Conservation (phyloP, 2,113 vertebrate species). For the Numida meleagris region DNA sequence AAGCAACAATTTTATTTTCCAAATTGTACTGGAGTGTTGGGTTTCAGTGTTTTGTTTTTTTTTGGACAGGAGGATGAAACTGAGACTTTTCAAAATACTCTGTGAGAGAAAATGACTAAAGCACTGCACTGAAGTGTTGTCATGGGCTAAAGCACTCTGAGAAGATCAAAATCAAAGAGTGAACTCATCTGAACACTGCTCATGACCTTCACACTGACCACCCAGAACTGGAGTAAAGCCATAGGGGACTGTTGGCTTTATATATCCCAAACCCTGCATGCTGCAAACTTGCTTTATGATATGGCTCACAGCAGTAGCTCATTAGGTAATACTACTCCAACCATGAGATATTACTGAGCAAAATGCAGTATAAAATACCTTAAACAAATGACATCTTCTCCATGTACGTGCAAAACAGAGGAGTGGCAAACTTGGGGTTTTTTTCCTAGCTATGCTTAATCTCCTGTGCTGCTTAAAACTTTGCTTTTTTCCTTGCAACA, state of each 20-base stretch:
- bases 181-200: neutral
- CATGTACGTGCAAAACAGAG: neutral
- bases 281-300: neutral
- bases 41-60: neutral
- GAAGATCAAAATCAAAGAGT: neutral
- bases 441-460: neutral
- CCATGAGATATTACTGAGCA: neutral
- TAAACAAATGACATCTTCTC: neutral
- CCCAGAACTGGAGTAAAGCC: neutral
- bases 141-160: neutral
- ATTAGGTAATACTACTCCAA: neutral
- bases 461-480: neutral
- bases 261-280: neutral
- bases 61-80: neutral
- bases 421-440: neutral
- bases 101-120: neutral
- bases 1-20: neutral
- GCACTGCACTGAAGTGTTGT: neutral
- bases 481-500: neutral
- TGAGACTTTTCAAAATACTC: neutral
- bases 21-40: neutral
- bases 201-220: neutral
- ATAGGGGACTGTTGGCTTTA: neutral
- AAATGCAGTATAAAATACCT: neutral
- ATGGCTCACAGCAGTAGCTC: neutral